Percentiles rank a stretch among this genome's conserved stretches.
These are phyloP conservation scores for Crematogaster levior DNA, from an alignment of 2,888 invertebrate species.

Conservation along the genomic window DNA sequence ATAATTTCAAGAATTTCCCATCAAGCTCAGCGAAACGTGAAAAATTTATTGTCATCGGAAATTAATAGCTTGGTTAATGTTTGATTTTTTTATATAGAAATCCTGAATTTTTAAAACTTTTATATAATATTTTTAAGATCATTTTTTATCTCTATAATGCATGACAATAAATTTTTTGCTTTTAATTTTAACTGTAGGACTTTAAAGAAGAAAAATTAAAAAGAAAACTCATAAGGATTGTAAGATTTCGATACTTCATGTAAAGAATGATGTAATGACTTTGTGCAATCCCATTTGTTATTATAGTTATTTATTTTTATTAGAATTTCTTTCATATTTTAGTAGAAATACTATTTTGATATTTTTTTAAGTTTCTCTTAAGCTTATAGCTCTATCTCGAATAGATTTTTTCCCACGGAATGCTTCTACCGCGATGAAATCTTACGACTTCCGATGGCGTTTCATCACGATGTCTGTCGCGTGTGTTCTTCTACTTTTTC, in stretches of 20 bases:
- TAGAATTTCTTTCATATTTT: neutral
- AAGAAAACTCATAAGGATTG: neutral
- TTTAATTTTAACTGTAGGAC: neutral
- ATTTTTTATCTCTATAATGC: neutral
- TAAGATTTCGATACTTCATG: neutral
- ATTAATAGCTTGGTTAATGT: neutral
- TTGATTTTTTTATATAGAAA: neutral
- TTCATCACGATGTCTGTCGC: conserved; percentile 21
- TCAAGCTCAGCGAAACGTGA: neutral
- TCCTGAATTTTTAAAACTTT: neutral
- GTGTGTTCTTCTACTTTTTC: conserved; percentile 47
- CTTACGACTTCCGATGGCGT: conserved; percentile 47
- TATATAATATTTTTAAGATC: neutral
- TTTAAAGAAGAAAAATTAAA: neutral
- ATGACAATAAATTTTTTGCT: neutral
- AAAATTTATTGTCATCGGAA: neutral
- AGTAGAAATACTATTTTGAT: neutral
- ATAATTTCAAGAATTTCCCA: neutral
- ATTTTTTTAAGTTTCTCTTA: neutral
- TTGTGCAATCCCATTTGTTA: neutral
- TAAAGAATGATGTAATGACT: neutral
- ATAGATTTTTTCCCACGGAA: neutral
- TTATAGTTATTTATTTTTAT: neutral
- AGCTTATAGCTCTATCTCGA: neutral
- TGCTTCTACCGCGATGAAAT: conserved; percentile 27